Base-by-base conservation (phyloP, 2,113 vertebrate genomes). In the Phylloscopus trochilus region DNA sequence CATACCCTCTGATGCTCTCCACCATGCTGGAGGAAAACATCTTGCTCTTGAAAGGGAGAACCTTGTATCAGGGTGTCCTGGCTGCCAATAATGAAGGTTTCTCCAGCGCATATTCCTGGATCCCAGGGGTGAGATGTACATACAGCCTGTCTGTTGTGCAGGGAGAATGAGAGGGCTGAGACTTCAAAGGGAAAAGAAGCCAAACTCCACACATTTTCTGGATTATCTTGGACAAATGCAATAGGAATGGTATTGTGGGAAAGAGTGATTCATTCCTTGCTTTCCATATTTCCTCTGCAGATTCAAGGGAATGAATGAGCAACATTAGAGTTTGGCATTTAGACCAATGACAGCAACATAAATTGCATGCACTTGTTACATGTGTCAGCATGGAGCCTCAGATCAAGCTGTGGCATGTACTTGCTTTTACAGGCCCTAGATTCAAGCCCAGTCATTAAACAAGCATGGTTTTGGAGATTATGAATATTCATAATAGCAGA, bases 141-240 rank as follows among this genome's bases (percentile, higher is more conserved):
- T 44, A 30, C 0, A 51, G 6, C 24, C 21, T 59, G 37, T 37
- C 31, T 3, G 5, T 28, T 49, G 27, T 49, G 23, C 0, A 7
- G 9, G 18, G 6, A 74, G 53, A 49, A 59, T 22, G 27, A 33
- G 12, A 80, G 31, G 10, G 16, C 7, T 47, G 37, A 87, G 66
- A 3, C 27, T 60, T 87, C 64, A 47, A 64, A 92, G 93, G 27
- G 43, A 91, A 81, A 47, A 83, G n/a, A 73, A 83, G 18, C 2
- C 41, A 75, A 93, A 55, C 21, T 28, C 27, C 39, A 41, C 7
- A 18, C 5, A 21, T 78, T 68, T 91, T 81, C 73, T 67, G 28
- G 49, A 56, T 78, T 70, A 11, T 49, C 41, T 63, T 64, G 56
- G 62, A 59, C 56, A 82, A 89, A 64, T 6, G 9, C 47, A 87